Conservation (phyloP, 1,140 invertebrate species). For the Planococcus citri region DNA sequence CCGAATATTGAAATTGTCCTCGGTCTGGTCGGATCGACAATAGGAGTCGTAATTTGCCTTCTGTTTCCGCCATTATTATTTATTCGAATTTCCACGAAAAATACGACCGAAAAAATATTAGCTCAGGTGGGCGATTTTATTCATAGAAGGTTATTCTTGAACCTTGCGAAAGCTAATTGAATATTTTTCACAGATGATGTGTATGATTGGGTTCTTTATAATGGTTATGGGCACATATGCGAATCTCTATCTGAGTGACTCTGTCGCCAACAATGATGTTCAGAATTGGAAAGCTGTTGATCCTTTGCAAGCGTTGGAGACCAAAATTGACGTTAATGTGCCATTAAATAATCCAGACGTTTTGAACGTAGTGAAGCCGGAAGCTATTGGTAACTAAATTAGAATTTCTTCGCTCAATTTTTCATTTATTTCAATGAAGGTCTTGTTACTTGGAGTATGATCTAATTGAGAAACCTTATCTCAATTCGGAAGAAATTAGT, state of each 20-base stretch:
- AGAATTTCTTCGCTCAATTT: neutral
- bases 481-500: too few relatives aligned
- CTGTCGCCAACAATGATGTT: slow-evolving; percentile 38
- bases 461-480: too few relatives aligned
- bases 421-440: neutral
- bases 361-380: neutral
- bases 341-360: neutral
- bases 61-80: slow-evolving; percentile 76
- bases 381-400: neutral
- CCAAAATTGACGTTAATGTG: neutral
- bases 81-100: slow-evolving; percentile 53
- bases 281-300: slow-evolving; percentile 10
- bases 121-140: slow-evolving; percentile 54
- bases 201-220: slow-evolving; percentile 62
- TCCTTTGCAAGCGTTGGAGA: neutral
- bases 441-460: too few relatives aligned
- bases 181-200: slow-evolving; percentile 41
- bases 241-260: slow-evolving; percentile 54
- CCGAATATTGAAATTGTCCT: slow-evolving; percentile 87
- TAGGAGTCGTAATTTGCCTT: slow-evolving; percentile 85
- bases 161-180: neutral
- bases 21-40: slow-evolving; percentile 83
- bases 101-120: slow-evolving; percentile 55
- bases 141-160: neutral
- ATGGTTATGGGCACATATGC: slow-evolving; percentile 77